phyloP scores from a whole-genome alignment of 2,888 invertebrate species.

The Microplitis deprimator region DNA sequence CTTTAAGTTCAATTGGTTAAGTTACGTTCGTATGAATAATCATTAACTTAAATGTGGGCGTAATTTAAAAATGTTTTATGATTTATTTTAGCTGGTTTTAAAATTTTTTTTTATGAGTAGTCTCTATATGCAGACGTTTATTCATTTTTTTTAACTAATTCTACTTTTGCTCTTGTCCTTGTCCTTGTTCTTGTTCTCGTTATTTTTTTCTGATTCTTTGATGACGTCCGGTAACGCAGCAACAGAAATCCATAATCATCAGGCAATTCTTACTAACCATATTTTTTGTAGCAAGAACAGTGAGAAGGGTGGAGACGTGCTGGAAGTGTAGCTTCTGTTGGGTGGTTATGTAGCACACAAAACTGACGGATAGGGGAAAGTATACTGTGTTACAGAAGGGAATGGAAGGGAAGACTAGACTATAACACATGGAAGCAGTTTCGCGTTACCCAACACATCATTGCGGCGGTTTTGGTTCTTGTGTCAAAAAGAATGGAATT shows the following conservation, averaged over 20 bases:
- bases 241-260: slow-evolving; percentile 13
- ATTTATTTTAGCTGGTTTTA: slow-evolving; percentile 2
- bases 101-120: not conserved
- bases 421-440: slow-evolving; percentile 12
- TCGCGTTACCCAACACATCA: not conserved
- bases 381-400: not conserved
- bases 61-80: slow-evolving; percentile 11
- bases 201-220: too few species aligned
- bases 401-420: not conserved
- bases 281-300: too few species aligned
- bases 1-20: slow-evolving; percentile 34
- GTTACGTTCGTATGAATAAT: slow-evolving; percentile 26
- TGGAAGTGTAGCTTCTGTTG: too few species aligned
- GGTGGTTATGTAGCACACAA: too few species aligned
- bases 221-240: slow-evolving; percentile 14
- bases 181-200: too few species aligned
- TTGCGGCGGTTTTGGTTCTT: slow-evolving; percentile 9
- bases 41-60: slow-evolving; percentile 28
- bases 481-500: slow-evolving; percentile 23
- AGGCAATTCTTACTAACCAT: not conserved
- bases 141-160: too few species aligned
- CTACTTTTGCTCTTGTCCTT: too few species aligned
- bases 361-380: not conserved
- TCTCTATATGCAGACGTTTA: not conserved
- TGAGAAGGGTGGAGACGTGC: too few species aligned